Base-by-base conservation (phyloP, 35 echinoderm and acorn worm genomes). In the Holothuria glaberrima region DNA sequence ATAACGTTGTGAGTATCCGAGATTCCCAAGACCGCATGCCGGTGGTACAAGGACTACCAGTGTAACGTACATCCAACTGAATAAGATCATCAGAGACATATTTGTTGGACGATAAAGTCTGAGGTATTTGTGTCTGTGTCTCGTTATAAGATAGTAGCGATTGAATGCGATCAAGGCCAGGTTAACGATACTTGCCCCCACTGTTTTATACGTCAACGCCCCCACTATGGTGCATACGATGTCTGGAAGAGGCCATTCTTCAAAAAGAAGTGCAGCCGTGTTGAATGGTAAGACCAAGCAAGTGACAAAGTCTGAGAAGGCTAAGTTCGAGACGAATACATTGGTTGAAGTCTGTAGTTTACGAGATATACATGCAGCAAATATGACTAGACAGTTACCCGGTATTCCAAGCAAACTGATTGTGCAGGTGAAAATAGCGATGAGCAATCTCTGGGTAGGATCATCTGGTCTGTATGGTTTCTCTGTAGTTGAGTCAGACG, bases 241-340 rank as follows among this genome's bases (percentile, higher is more conserved):
- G 0, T 94, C 88, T 4, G 86, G 60, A 36, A 90, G 59, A 59
- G 88, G 66, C 30, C 52, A 50, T 9, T 33, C 54, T 20, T 60
- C n/a, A 60, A 88, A 85, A 20, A 94, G 50, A 18, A 90, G 64
- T 5, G 71, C 92, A 26, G 85, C 88, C 4, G 60, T 48, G 9
- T 82, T 27, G 25, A 90, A 86, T 25, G 88, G 88, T 19, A 82
- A 30, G 17, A 59, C 12, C 28, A 84, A 36, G 21, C 77, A 75
- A 12, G 88, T 52, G 17, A 78, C 32, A 7, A 90, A 59, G 59
- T 94, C 92, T 13, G 92, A 78, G 12, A 90, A 19, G 21, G 92
- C 92, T 2, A 94, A 68, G 68, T 90, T 94, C n/a, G 65, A 65
- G 7, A 94, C 88, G 70, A 94, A 76, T 25, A 59, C 88, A 76